Evolutionary conservation across 92 coral and sea anemone genomes (phyloP).

Genomic region (Epizoanthus rinbou): DNA sequence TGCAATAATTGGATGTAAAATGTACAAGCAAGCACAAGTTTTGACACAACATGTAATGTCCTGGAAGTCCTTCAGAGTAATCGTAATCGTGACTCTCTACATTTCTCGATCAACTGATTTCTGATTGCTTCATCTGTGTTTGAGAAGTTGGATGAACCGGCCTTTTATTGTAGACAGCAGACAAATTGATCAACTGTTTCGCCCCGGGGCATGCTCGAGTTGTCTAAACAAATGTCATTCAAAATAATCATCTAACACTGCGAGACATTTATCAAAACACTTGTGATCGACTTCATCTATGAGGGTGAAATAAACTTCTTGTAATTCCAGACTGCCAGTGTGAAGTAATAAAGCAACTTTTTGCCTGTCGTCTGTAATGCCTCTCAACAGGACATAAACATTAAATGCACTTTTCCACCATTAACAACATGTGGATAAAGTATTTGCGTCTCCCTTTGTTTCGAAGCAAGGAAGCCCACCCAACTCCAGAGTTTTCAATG

Average conservation of each 20-base stretch:
- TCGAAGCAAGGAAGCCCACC: constrained; percentile 17
- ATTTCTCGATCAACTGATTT: constrained; percentile 70
- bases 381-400: constrained; percentile 40
- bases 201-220: constrained; percentile 22
- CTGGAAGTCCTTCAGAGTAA: constrained; percentile 53
- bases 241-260: constrained; percentile 56
- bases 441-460: constrained; percentile 44
- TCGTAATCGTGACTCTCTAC: constrained; percentile 52
- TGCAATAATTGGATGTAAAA: too few relatives aligned
- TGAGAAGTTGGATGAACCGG: constrained; percentile 51
- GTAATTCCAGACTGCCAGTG: constrained; percentile 44
- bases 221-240: constrained; percentile 60
- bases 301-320: constrained; percentile 60
- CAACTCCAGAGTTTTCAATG: too few relatives aligned
- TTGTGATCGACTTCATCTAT: constrained; percentile 45
- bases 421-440: constrained; percentile 43
- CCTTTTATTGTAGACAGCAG: constrained; percentile 55
- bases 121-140: constrained; percentile 58
- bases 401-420: constrained; percentile 53
- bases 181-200: constrained; percentile 57
- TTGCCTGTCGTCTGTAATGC: constrained; percentile 2
- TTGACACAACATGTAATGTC: constrained; percentile 14
- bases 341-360: constrained; percentile 48
- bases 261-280: constrained; percentile 20
- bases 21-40: too few relatives aligned